Percentiles rank a stretch among this genome's conserved stretches.
These are phyloP conservation scores for Seladonia tumulorum DNA, from an alignment of 2,888 invertebrate species.

Conservation along the genomic window DNA sequence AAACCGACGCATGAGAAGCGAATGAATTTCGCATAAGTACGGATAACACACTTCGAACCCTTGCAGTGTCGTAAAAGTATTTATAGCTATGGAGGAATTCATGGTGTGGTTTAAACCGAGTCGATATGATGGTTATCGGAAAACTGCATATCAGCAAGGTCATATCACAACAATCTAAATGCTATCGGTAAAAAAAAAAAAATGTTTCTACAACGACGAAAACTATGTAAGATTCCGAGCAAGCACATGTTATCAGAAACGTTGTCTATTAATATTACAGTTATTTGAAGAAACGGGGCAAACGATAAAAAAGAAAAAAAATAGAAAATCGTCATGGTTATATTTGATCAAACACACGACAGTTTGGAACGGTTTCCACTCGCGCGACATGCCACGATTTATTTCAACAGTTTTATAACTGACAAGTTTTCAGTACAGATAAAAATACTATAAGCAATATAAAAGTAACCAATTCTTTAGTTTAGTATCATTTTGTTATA, in stretches of 20 bases:
- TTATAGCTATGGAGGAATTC: slow-evolving; percentile 82
- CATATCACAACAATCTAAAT: slow-evolving; percentile 57
- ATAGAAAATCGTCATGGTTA: slow-evolving; percentile 48
- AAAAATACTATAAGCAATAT: background rate
- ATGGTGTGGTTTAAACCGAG: slow-evolving; percentile 79
- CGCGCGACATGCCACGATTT: slow-evolving; percentile 1
- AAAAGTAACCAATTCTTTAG: background rate
- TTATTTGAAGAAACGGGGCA: slow-evolving; percentile 54
- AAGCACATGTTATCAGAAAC: slow-evolving; percentile 18
- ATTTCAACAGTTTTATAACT: slow-evolving; percentile 10
- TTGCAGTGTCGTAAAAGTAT: slow-evolving; percentile 73
- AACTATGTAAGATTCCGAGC: slow-evolving; percentile 16
- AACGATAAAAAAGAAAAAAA: slow-evolving; percentile 34
- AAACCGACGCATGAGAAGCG: background rate
- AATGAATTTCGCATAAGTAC: slow-evolving; percentile 31
- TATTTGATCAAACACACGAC: slow-evolving; percentile 42
- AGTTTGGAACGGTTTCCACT: slow-evolving; percentile 16
- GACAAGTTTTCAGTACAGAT: background rate
- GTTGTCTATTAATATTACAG: slow-evolving; percentile 53
- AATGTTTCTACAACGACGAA: background rate
- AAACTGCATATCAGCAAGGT: slow-evolving; percentile 75
- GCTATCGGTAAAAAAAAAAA: slow-evolving; percentile 8
- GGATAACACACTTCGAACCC: slow-evolving; percentile 51
- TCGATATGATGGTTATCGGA: slow-evolving; percentile 80
- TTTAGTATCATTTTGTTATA: background rate